Base-by-base conservation (phyloP, 2,797 vertebrate species). In the Neosalanx taihuensis region DNA sequence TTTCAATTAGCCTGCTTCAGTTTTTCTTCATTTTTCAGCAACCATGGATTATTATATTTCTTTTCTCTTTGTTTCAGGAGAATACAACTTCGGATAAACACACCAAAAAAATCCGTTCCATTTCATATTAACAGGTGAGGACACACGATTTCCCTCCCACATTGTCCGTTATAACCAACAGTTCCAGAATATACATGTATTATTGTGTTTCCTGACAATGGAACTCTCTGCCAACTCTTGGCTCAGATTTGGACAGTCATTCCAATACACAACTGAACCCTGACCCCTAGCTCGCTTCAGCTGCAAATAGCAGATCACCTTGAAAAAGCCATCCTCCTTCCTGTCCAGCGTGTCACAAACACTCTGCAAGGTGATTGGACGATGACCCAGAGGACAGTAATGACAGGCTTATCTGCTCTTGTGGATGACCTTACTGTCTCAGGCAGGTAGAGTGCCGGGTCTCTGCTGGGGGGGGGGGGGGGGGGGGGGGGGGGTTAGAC, bases 1-100 rank as follows among this genome's bases (percentile, higher is more conserved):
- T 93, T 93, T 92, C 62, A 0, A 81, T 83, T 79, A 79, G 78
- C 75, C 76, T 69, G 76, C 35, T 29, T 41, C 26, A 41, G 41
- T 58, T 35, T 79, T 85, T 73, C 68, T 76, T 77, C 46, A 71
- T 64, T 58, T 75, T 71, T 23, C 62, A 60, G 72, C 51, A 53
- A 53, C 51, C 49, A 23, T 51, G 64, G 58, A 71, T 30, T 70
- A 78, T 69, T 78, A 56, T n/a, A 56, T 56, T 56, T n/a, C 17
- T 56, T 6, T 6, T 18, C 4, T 17, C 56, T 60, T 49, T 30
- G 59, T n/a, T 62, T 60, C 29, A 31, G 26, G 18, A 29, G 29
- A 31, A 67, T 67, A 51, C 49, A 53, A 53, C 26, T 63, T 62
- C 29, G n/a, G 58, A 71, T 61, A 26, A 41, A 46, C 33, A 35